Percentiles rank a stretch among this genome's conserved stretches.
These are phyloP conservation scores for Latrodectus geometricus DNA, from an alignment of 1,140 invertebrate genomes.

Conservation along the genomic window DNA sequence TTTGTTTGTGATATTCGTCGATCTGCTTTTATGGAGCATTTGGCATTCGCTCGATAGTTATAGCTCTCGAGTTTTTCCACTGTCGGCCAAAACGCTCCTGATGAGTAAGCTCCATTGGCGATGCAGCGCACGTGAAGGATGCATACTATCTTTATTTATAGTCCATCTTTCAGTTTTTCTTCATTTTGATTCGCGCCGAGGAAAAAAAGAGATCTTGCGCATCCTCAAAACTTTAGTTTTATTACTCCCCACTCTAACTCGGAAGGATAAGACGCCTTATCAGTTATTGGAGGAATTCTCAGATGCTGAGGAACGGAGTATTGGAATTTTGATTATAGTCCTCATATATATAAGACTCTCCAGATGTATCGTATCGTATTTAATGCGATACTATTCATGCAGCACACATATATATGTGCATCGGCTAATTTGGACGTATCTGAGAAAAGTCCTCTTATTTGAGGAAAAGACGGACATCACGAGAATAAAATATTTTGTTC, in stretches of 20 bases:
- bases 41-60: constrained; percentile 40
- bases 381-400: too few relatives aligned
- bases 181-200: constrained; percentile 12
- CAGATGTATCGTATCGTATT: too few relatives aligned
- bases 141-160: constrained; percentile 50
- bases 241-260: constrained; percentile 10
- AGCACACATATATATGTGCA: too few relatives aligned
- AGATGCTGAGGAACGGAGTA: constrained; percentile 11
- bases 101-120: constrained; percentile 36
- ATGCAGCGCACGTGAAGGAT: constrained; percentile 41
- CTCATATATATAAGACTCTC: not conserved
- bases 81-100: not conserved
- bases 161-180: constrained; percentile 21
- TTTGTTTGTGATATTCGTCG: constrained; percentile 40
- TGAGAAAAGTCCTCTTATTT: too few relatives aligned
- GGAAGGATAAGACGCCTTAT: constrained; percentile 33
- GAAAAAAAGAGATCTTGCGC: not conserved
- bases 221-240: constrained; percentile 24
- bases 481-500: too few relatives aligned
- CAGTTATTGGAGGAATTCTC: constrained; percentile 51
- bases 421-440: too few relatives aligned
- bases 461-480: too few relatives aligned
- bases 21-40: constrained; percentile 50
- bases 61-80: not conserved
- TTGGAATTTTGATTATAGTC: constrained; percentile 51